A percentile compares a stretch with the other conserved stretches of the same genome.
phyloP scores from a whole-genome alignment of 1,140 invertebrate genomes.

The Gryon sp. region DNA sequence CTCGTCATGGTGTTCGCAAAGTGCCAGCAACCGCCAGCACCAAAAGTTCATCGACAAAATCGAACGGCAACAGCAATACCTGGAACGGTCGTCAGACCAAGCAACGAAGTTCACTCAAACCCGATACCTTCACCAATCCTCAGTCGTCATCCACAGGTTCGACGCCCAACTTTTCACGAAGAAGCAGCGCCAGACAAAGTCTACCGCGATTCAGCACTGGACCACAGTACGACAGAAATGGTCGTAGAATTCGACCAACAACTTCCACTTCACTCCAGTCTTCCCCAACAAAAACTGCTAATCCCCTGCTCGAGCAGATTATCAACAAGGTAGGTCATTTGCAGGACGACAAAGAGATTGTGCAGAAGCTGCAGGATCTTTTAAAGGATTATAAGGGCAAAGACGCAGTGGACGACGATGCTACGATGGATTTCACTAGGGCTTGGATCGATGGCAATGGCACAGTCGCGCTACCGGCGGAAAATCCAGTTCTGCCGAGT shows the following conservation, averaged over 20 bases:
- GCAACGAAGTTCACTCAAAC: slow-evolving; percentile 82
- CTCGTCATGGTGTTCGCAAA: slow-evolving; percentile 70
- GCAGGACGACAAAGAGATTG: slow-evolving; percentile 84
- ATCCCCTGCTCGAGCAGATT: slow-evolving; percentile 86
- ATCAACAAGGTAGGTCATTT: slow-evolving; percentile 84
- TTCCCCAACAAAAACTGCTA: slow-evolving; percentile 82
- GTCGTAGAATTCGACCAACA: slow-evolving; percentile 76
- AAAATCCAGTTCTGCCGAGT: slow-evolving; percentile 70
- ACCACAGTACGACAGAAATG: slow-evolving; percentile 80
- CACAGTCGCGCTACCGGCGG: slow-evolving; percentile 78
- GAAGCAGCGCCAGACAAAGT: slow-evolving; percentile 82
- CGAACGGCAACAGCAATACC: slow-evolving; percentile 82
- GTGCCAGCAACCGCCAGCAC: slow-evolving; percentile 76
- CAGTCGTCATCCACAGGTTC: slow-evolving; percentile 58
- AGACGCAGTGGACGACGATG: slow-evolving; percentile 67
- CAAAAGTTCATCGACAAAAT: background rate
- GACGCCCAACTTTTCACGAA: slow-evolving; percentile 81
- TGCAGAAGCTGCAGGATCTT: slow-evolving; percentile 86
- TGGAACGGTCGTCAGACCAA: slow-evolving; percentile 84
- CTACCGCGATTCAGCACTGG: slow-evolving; percentile 78
- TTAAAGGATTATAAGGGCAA: slow-evolving; percentile 82
- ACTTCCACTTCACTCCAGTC: slow-evolving; percentile 80
- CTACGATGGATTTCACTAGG: slow-evolving; percentile 84
- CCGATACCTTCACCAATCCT: slow-evolving; percentile 84
- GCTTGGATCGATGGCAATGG: slow-evolving; percentile 88